Base-by-base conservation (phyloP, 2,888 invertebrate genomes). In the Pseudolycoriella hygida region DNA sequence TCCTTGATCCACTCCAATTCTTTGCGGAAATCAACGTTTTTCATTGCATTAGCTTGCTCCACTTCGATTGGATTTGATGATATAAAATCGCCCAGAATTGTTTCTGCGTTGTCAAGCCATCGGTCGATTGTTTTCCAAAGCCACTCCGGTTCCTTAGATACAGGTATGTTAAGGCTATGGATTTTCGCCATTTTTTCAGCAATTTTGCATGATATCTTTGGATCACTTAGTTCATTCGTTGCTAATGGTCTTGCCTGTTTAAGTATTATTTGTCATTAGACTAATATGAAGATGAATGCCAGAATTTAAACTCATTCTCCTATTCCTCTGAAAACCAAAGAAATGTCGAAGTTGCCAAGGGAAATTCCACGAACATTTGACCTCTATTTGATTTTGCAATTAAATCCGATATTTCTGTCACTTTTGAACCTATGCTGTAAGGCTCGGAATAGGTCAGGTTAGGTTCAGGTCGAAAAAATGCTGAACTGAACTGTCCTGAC, bases 121-220 rank as follows among this genome's bases (percentile, higher is more conserved):
- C 82, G 80, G 19, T 73, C 71, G 70, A 92, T 81, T 3, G 87
- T 90, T 55, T 90, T 86, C 82, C 88, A 90, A 0, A 97, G 64
- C 88, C 94, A 97, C 46, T 81, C 80, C 0, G 97, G 94, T 55
- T 93, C 90, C 65, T 44, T 44, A 53, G 84, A 86, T 51, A 98
- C 76, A 0, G 98, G 98, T 51, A 98, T 89, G 62, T 88, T 82
- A 70, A 98, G 78, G 15, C 75, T 74, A 59, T 98, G 98, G 48
- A 98, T 87, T 55, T 80, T 76, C 0, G 92, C 93, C 79, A 97
- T 82, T 66, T 93, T 90, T 57, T 84, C 81, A 0, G 96, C 96
- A 40, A 97, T 89, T 60, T 82, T 76, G 58, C 73, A 69, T 2
- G 90, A 90, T 42, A 94, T 68, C 4, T 76, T 73, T 1, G 81